A percentile compares a stretch with the other conserved stretches of the same genome.
Conservation (phyloP, 2,797 vertebrate species). For the Cyprinella venusta region DNA sequence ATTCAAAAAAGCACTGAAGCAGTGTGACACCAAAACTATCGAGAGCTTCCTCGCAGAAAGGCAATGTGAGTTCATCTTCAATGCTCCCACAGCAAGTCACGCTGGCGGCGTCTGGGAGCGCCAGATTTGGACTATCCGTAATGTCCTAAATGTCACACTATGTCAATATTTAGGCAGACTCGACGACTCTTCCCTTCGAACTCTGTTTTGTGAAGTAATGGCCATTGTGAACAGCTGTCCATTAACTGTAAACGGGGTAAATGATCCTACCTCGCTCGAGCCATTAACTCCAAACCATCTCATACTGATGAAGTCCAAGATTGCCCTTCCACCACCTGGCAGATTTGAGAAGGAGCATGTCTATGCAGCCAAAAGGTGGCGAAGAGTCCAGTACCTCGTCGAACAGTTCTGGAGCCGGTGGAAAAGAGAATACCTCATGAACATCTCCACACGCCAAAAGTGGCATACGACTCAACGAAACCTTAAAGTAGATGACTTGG, state of each 20-base stretch:
- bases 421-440: not conserved
- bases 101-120: no score
- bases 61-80: constrained; percentile 9
- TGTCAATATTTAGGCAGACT: no score
- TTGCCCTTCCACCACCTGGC: not conserved
- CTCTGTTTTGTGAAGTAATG: not conserved
- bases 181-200: no score
- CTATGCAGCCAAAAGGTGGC: not conserved
- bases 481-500: no score
- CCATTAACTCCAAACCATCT: not conserved
- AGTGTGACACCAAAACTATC: no score
- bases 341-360: not conserved
- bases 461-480: no score
- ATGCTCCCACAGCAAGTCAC: constrained; percentile 6
- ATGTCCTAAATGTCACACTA: not conserved
- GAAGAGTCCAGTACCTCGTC: not conserved
- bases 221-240: not conserved
- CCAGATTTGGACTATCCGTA: not conserved
- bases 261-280: not conserved
- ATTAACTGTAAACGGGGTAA: not conserved
- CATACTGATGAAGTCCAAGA: not conserved
- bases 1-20: no score
- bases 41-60: no score
- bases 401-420: not conserved
- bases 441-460: not conserved